A percentile compares a stretch with the other conserved stretches of the same genome.
phyloP scores from a whole-genome alignment of 2,797 vertebrate genomes.

The Lagocephalus sceleratus region DNA sequence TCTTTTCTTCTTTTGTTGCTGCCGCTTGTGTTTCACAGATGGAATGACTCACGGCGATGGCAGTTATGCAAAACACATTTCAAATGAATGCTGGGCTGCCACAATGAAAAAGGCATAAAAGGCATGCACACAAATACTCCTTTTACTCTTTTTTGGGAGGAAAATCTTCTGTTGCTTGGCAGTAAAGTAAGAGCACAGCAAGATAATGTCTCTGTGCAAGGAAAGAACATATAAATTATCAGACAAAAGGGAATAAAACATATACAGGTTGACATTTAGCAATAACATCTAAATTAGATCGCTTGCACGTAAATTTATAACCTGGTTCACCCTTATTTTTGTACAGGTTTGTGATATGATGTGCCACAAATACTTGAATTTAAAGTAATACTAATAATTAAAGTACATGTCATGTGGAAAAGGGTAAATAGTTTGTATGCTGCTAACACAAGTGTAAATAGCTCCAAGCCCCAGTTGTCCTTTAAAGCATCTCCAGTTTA shows the following conservation, averaged over 20 bases:
- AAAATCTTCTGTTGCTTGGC: slow-evolving; percentile 22
- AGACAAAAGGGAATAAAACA: slow-evolving; percentile 4
- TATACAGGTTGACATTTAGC: slow-evolving; percentile 3
- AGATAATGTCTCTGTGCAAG: slow-evolving; percentile 24
- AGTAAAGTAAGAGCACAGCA: slow-evolving; percentile 30
- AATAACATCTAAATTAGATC: too few relatives aligned
- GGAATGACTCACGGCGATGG: slow-evolving; percentile 72
- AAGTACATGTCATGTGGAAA: too few relatives aligned
- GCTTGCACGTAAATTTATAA: too few relatives aligned
- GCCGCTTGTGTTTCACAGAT: slow-evolving; percentile 72
- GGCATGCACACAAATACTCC: slow-evolving; percentile 40
- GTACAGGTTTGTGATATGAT: too few relatives aligned
- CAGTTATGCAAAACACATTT: slow-evolving; percentile 72
- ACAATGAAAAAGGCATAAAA: slow-evolving; percentile 61
- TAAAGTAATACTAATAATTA: too few relatives aligned
- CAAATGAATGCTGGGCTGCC: slow-evolving; percentile 64
- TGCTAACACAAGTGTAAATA: too few relatives aligned
- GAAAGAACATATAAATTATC: slow-evolving; percentile 24
- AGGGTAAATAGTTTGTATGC: too few relatives aligned
- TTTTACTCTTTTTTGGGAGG: slow-evolving; percentile 24
- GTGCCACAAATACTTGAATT: too few relatives aligned
- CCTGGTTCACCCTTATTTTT: too few relatives aligned
- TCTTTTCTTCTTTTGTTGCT: slow-evolving; percentile 63
- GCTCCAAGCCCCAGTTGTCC: too few relatives aligned
- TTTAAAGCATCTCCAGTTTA: too few relatives aligned